Conservation (phyloP, 2,888 invertebrate species). For the Gandaritis pyraliata region DNA sequence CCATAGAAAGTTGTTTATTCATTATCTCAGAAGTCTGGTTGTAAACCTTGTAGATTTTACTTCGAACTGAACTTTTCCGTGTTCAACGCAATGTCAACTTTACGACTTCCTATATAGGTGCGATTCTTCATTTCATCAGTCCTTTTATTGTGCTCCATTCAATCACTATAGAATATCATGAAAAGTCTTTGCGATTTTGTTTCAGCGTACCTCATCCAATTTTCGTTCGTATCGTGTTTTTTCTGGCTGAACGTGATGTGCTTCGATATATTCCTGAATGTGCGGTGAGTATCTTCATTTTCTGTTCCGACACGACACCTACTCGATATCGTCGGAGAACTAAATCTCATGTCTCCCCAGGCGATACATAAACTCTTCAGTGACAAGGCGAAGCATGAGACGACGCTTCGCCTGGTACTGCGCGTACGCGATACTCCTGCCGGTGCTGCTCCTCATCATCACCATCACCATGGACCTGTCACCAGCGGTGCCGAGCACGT, state of each 20-base stretch:
- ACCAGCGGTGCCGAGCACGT: constrained; percentile 85
- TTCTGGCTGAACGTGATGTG: constrained; percentile 89
- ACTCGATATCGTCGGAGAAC: no score
- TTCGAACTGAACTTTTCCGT: not conserved
- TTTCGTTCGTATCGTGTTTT: constrained; percentile 87
- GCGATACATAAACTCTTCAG: constrained; percentile 69
- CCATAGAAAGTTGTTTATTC: no score
- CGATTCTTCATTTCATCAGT: constrained; percentile 15
- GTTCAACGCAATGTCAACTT: constrained; percentile 23
- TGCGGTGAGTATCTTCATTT: constrained; percentile 69
- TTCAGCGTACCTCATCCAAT: constrained; percentile 87
- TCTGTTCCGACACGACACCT: no score
- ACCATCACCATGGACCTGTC: constrained; percentile 84
- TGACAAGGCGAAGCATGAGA: constrained; percentile 73
- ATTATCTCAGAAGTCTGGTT: not conserved
- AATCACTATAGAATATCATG: constrained; percentile 30
- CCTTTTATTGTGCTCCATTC: constrained; percentile 30
- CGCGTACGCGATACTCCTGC: constrained; percentile 82
- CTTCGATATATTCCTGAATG: constrained; percentile 86
- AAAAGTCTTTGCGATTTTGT: constrained; percentile 51
- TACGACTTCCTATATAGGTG: constrained; percentile 23
- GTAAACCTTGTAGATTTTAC: not conserved
- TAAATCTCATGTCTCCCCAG: constrained; percentile 46
- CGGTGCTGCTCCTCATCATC: constrained; percentile 80
- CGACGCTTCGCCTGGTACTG: constrained; percentile 84